Percentiles rank a stretch among this genome's conserved stretches.
phyloP scores from a whole-genome alignment of 2,113 vertebrate genomes.

The Eolophus roseicapilla region DNA sequence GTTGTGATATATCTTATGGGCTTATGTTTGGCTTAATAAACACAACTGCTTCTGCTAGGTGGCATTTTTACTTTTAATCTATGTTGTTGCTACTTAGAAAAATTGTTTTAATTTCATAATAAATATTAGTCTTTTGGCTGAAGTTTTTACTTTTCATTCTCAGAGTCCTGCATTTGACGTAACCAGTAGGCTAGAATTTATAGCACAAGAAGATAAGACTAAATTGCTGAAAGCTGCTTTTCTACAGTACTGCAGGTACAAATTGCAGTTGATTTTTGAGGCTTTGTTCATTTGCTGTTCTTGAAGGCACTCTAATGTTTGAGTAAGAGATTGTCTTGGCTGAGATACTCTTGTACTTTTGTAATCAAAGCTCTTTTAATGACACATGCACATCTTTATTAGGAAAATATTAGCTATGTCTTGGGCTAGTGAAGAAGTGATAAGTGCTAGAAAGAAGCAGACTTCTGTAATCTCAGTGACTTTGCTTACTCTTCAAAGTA shows the following conservation, averaged over 20 bases:
- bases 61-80: not conserved
- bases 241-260: constrained; percentile 92
- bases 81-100: not conserved
- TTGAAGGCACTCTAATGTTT: not conserved
- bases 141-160: constrained; percentile 35
- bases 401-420: accelerated
- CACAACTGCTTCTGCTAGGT: not conserved
- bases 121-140: not conserved
- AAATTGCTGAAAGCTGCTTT: constrained; percentile 92
- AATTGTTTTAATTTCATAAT: not conserved
- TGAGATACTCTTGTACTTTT: not conserved
- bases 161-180: constrained; percentile 82
- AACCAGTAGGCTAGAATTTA: constrained; percentile 71
- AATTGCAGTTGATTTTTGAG: not conserved
- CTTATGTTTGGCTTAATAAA: not conserved
- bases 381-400: not conserved
- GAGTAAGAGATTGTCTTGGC: not conserved
- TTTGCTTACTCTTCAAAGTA: not conserved
- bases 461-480: not conserved
- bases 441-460: not conserved
- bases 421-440: not conserved
- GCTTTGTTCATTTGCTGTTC: not conserved
- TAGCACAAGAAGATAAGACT: constrained; percentile 88
- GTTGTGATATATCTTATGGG: accelerated
- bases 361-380: not conserved